Percentiles rank a stretch among this genome's conserved stretches.
phyloP scores from a whole-genome alignment of 2,888 invertebrate species.

The Ramazzottius varieornatus region DNA sequence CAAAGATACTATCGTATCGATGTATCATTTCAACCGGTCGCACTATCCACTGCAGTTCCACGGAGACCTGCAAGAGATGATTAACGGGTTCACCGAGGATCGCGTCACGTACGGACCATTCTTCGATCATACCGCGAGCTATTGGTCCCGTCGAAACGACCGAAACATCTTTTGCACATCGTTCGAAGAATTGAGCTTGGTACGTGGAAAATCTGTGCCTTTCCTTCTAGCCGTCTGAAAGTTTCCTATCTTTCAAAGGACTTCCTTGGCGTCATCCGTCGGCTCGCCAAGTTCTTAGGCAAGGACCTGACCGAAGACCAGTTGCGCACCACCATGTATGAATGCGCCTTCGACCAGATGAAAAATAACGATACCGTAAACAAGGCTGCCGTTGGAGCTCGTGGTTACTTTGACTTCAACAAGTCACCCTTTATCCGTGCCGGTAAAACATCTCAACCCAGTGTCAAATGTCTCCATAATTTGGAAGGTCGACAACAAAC shows the following conservation, averaged over 20 bases:
- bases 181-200: not conserved
- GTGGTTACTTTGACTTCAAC: conserved; percentile 1
- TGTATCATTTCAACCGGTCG: not conserved
- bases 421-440: not conserved
- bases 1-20: not conserved
- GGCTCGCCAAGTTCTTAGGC: not conserved
- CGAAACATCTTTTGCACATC: not conserved
- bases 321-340: not conserved
- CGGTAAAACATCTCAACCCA: not conserved
- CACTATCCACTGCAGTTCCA: not conserved
- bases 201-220: not conserved
- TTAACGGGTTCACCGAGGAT: not conserved
- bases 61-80: not conserved
- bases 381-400: not conserved
- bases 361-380: not conserved
- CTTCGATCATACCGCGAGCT: not conserved
- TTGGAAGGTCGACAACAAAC: not conserved
- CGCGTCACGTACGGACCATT: not conserved
- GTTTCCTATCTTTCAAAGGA: not conserved
- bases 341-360: conserved; percentile 3
- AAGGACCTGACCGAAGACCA: not conserved
- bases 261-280: not conserved
- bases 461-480: not conserved
- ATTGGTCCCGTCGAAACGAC: not conserved
- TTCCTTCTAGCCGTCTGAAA: not conserved